Conservation (phyloP, 2,888 invertebrate species). For the Limnephilus auricula region DNA sequence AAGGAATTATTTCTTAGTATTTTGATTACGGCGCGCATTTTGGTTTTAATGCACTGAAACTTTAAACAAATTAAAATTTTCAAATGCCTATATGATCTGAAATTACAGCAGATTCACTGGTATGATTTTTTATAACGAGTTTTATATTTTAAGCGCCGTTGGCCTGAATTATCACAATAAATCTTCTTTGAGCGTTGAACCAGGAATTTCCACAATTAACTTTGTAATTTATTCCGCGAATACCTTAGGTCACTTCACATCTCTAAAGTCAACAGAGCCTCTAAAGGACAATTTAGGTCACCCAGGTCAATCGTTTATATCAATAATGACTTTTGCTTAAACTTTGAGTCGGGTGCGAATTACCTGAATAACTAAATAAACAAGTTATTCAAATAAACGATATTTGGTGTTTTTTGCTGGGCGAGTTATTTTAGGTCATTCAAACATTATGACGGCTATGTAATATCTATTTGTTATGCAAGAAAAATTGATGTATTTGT, state of each 20-base stretch:
- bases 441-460: background rate
- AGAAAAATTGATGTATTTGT: background rate
- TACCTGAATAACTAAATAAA: background rate
- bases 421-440: background rate
- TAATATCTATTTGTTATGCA: background rate
- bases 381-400: background rate
- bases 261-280: background rate
- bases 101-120: no score
- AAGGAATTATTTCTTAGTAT: no score
- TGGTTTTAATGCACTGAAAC: no score
- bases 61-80: no score
- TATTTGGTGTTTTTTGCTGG: no score
- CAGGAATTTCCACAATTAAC: background rate
- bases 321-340: background rate
- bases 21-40: no score
- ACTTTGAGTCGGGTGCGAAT: background rate
- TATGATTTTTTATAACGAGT: no score
- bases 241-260: background rate
- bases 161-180: no score
- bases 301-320: background rate
- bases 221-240: background rate
- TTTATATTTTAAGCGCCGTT: no score
- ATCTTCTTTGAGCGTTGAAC: no score
- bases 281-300: background rate
- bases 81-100: no score